Percentiles rank a stretch among this genome's conserved stretches.
Conservation (phyloP, 2,113 vertebrate species). For the Pseudorhombus dupliciocellatus region DNA sequence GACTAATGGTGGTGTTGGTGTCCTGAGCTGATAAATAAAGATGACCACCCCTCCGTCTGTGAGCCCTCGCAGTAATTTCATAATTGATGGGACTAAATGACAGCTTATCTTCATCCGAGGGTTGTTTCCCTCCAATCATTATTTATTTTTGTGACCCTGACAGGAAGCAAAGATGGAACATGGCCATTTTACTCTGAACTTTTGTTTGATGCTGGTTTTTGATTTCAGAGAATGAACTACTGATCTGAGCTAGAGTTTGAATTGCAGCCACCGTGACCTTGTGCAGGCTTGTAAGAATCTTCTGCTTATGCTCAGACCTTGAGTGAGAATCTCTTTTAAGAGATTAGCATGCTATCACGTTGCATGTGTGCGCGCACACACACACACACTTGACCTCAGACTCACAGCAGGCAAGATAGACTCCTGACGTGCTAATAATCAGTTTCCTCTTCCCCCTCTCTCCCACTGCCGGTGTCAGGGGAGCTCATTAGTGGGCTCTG, state of each 20-base stretch:
- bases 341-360: constrained; percentile 5
- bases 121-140: neutral
- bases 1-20: neutral
- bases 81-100: constrained; percentile 48
- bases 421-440: constrained; percentile 53
- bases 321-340: constrained; percentile 23
- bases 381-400: constrained; percentile 32
- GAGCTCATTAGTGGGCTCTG: constrained; percentile 50
- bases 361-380: neutral
- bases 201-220: neutral
- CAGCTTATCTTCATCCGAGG: constrained; percentile 13
- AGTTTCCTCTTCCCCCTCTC: constrained; percentile 32
- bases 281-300: neutral
- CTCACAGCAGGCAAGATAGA: constrained; percentile 43
- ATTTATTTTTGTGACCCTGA: neutral
- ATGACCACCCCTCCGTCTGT: constrained; percentile 3
- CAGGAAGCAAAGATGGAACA: neutral
- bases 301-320: constrained; percentile 8
- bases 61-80: constrained; percentile 18
- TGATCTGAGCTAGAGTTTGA: neutral
- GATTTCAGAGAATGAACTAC: neutral
- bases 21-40: constrained; percentile 6
- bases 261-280: neutral
- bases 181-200: neutral
- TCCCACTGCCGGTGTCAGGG: constrained; percentile 29